Conservation (phyloP, 2,888 invertebrate species). For the Ischnura elegans region DNA sequence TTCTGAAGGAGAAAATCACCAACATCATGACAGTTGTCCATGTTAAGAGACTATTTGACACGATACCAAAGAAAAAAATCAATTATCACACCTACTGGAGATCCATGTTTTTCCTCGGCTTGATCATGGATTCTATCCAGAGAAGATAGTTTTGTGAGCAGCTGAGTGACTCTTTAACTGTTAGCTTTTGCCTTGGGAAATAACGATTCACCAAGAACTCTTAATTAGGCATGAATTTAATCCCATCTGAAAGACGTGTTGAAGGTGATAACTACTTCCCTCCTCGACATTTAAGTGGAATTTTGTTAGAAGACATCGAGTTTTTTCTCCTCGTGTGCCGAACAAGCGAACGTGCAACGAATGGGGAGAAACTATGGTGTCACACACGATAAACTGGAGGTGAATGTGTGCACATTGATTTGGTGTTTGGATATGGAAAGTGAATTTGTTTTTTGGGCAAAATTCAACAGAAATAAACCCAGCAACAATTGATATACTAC, state of each 20-base stretch:
- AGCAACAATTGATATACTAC: slow-evolving; percentile 1
- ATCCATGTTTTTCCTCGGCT: not conserved
- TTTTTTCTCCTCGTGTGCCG: not conserved
- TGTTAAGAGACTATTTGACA: too few species aligned
- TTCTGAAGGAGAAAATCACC: too few species aligned
- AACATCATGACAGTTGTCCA: too few species aligned
- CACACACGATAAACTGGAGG: not conserved
- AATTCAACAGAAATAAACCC: slow-evolving; percentile 56
- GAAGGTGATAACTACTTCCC: not conserved
- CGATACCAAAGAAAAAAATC: too few species aligned
- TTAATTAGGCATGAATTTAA: not conserved
- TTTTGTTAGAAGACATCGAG: not conserved
- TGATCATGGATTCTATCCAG: not conserved
- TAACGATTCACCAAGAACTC: not conserved
- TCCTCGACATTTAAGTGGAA: not conserved
- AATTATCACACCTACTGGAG: too few species aligned
- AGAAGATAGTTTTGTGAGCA: not conserved
- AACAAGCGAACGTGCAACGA: not conserved
- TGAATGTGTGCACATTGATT: not conserved
- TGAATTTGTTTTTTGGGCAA: slow-evolving; percentile 53
- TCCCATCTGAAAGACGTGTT: not conserved
- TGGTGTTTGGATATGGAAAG: not conserved
- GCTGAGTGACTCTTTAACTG: slow-evolving; percentile 21
- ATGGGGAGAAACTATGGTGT: not conserved
- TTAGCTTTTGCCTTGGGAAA: slow-evolving; percentile 55